Percentiles rank a stretch among this genome's conserved stretches.
Evolutionary conservation across 2,888 invertebrate species (phyloP).

Genomic region (Eudemis profundana): DNA sequence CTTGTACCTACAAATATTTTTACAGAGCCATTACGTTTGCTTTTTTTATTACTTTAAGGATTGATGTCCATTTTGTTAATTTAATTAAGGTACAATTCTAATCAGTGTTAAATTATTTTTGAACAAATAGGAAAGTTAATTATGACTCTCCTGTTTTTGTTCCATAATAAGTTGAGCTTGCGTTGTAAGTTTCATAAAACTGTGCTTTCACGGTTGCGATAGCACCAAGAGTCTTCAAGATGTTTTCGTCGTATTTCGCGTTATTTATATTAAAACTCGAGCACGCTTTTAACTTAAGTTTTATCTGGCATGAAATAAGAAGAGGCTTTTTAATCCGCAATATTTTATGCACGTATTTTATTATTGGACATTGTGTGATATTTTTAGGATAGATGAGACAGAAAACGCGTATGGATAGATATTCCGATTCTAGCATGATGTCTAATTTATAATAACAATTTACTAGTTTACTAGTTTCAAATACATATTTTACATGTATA

Average conservation of each 20-base stretch:
- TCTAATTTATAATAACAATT: no score
- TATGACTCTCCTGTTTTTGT: no score
- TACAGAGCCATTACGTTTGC: neutral
- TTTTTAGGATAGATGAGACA: no score
- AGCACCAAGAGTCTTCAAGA: conserved; percentile 46
- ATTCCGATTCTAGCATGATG: no score
- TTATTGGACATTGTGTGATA: neutral
- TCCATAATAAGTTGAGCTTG: conserved; percentile 1
- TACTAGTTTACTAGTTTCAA: no score
- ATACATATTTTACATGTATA: no score
- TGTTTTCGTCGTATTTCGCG: conserved; percentile 43
- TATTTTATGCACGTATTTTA: conserved; percentile 20
- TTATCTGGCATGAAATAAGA: conserved; percentile 31
- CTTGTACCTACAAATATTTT: conserved; percentile 1
- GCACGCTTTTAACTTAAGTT: conserved; percentile 17
- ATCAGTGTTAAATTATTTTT: no score
- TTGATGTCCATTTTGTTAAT: neutral
- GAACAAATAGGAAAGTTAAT: no score
- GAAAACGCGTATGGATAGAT: neutral
- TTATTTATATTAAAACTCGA: conserved; percentile 42
- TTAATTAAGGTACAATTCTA: neutral
- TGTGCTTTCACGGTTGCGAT: conserved; percentile 45
- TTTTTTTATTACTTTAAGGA: neutral
- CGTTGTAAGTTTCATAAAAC: conserved; percentile 46
- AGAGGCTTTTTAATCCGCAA: conserved; percentile 1